Evolutionary conservation across 2,113 vertebrate species (phyloP).

Genomic region (Chlamydotis undulata): DNA sequence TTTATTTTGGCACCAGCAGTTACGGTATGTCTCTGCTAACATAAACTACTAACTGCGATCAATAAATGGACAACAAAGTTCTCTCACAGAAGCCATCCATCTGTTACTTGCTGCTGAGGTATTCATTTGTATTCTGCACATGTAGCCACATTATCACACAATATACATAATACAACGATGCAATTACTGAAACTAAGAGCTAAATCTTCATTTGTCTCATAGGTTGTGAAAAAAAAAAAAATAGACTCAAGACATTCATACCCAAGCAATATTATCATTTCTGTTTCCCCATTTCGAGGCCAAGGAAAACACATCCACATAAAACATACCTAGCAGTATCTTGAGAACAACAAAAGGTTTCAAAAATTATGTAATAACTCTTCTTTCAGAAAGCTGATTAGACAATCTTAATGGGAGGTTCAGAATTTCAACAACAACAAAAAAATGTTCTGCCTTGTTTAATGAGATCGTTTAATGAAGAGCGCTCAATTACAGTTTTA

Average conservation of each 20-base stretch:
- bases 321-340: background rate
- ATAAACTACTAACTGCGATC: slow-evolving; percentile 42
- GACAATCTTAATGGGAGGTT: slow-evolving; percentile 60
- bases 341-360: slow-evolving; percentile 22
- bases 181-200: slow-evolving; percentile 30
- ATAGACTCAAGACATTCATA: background rate
- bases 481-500: slow-evolving; percentile 51
- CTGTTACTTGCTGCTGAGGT: slow-evolving; percentile 39
- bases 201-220: background rate
- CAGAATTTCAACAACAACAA: slow-evolving; percentile 55
- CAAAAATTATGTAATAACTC: slow-evolving; percentile 44
- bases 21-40: slow-evolving; percentile 19
- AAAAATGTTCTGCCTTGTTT: slow-evolving; percentile 58
- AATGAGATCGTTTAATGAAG: slow-evolving; percentile 67
- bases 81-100: slow-evolving; percentile 16
- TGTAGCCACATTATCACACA: slow-evolving; percentile 22
- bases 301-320: background rate
- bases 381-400: slow-evolving; percentile 66
- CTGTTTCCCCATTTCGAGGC: background rate
- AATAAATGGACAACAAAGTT: slow-evolving; percentile 55
- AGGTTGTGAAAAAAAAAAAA: slow-evolving; percentile 10
- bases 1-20: slow-evolving; percentile 40
- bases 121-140: slow-evolving; percentile 37
- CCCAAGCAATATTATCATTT: background rate
- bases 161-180: slow-evolving; percentile 8